phyloP scores from a whole-genome alignment of 1,140 invertebrate genomes.

The Nymphalis io region DNA sequence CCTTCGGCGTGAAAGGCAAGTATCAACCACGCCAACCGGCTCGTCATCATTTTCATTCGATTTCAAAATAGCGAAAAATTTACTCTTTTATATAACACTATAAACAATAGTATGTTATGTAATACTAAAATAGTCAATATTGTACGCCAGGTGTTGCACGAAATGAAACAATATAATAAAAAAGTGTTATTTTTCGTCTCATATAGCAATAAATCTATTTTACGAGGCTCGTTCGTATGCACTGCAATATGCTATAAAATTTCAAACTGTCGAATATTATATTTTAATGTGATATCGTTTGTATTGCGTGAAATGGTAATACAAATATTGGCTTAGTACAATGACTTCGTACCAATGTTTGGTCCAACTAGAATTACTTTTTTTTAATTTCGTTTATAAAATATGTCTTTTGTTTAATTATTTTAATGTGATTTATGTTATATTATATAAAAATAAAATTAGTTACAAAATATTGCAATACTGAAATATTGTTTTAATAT shows the following conservation, averaged over 20 bases:
- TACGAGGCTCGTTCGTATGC: constrained; percentile 17
- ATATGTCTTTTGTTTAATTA: no score
- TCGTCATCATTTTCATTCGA: no score
- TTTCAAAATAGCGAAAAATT: not conserved
- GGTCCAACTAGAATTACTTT: no score
- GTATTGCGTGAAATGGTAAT: not conserved
- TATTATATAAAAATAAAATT: no score
- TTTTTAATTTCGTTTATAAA: no score
- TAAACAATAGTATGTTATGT: not conserved
- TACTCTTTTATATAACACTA: not conserved
- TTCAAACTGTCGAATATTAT: constrained; percentile 16
- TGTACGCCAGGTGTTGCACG: constrained; percentile 26
- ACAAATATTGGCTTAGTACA: not conserved
- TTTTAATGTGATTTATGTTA: no score
- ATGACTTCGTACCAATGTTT: not conserved
- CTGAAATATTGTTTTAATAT: no score
- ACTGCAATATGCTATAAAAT: constrained; percentile 35
- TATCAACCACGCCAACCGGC: no score
- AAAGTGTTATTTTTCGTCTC: constrained; percentile 16
- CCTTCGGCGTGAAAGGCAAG: no score
- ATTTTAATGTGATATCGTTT: not conserved
- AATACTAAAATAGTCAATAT: not conserved
- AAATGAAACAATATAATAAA: constrained; percentile 15
- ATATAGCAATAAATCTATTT: constrained; percentile 30
- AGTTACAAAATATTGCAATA: no score